Evolutionary conservation across 2,888 invertebrate species (phyloP).

Genomic region (Euclidia mi): DNA sequence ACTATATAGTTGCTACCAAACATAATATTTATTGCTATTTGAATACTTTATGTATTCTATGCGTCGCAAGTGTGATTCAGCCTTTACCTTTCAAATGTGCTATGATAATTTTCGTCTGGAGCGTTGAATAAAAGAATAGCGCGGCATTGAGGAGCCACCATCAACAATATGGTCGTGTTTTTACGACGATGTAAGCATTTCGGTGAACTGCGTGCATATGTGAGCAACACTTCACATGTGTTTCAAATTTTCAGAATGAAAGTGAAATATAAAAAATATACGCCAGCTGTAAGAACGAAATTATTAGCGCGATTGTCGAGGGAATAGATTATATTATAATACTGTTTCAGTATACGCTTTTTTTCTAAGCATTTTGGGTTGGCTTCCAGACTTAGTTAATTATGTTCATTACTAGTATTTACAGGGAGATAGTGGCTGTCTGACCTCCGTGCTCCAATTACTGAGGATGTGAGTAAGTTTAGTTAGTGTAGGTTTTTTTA

Average conservation of each 20-base stretch:
- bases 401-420: neutral
- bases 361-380: neutral
- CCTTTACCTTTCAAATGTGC: constrained; percentile 20
- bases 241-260: constrained; percentile 11
- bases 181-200: constrained; percentile 34
- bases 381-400: neutral
- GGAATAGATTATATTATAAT: constrained; percentile 5
- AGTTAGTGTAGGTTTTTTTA: neutral
- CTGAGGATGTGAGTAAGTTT: neutral
- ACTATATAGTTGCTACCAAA: too few relatives aligned
- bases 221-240: constrained; percentile 9
- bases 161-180: constrained; percentile 45
- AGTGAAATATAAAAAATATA: constrained; percentile 17
- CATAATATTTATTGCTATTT: too few relatives aligned
- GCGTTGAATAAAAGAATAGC: constrained; percentile 46
- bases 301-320: constrained; percentile 4
- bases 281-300: constrained; percentile 10
- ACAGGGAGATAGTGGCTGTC: neutral
- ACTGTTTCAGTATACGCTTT: neutral
- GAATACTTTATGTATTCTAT: too few relatives aligned
- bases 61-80: neutral
- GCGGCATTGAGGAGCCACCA: constrained; percentile 19
- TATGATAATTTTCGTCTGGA: constrained; percentile 43
- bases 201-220: constrained; percentile 12
- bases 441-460: constrained; percentile 2